These are phyloP conservation scores for Bradysia coprophila DNA, from an alignment of 1,140 invertebrate species.

Conservation along the genomic window DNA sequence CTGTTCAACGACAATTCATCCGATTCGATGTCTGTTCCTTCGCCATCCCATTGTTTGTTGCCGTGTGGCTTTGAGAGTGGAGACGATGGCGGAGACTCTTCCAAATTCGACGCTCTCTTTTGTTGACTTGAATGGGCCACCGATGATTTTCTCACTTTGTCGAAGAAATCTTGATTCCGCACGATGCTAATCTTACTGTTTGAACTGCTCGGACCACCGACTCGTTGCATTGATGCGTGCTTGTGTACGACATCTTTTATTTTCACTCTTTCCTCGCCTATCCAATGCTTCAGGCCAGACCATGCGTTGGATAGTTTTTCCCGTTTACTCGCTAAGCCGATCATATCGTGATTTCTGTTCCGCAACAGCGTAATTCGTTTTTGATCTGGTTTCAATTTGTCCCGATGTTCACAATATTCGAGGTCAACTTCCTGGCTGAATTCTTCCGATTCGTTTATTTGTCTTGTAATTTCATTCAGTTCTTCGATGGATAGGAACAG, in stretches of 20 bases:
- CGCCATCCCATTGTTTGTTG: too few species aligned
- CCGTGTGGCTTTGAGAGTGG: too few species aligned
- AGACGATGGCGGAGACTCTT: too few species aligned
- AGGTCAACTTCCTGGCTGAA: constrained; percentile 18
- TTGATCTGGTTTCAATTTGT: constrained; percentile 18
- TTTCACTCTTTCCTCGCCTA: constrained; percentile 27
- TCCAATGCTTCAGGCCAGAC: constrained; percentile 29
- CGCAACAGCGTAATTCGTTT: constrained; percentile 19
- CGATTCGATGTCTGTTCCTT: background rate
- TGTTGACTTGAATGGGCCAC: too few species aligned
- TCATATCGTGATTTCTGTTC: constrained; percentile 18
- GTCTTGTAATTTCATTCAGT: constrained; percentile 18
- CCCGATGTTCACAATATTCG: constrained; percentile 20
- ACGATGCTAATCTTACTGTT: background rate
- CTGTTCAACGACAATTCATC: background rate
- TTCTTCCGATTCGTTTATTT: constrained; percentile 22
- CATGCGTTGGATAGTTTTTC: constrained; percentile 28
- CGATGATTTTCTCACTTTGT: too few species aligned
- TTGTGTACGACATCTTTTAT: constrained; percentile 28
- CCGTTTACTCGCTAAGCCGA: constrained; percentile 22
- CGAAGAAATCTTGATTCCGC: too few species aligned
- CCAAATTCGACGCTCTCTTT: too few species aligned
- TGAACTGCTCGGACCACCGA: too few species aligned
- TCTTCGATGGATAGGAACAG: constrained; percentile 22
- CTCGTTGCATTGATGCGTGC: constrained; percentile 27